Evolutionary conservation across 2,888 invertebrate genomes (phyloP).

Genomic region (Tryphoninae sp.): DNA sequence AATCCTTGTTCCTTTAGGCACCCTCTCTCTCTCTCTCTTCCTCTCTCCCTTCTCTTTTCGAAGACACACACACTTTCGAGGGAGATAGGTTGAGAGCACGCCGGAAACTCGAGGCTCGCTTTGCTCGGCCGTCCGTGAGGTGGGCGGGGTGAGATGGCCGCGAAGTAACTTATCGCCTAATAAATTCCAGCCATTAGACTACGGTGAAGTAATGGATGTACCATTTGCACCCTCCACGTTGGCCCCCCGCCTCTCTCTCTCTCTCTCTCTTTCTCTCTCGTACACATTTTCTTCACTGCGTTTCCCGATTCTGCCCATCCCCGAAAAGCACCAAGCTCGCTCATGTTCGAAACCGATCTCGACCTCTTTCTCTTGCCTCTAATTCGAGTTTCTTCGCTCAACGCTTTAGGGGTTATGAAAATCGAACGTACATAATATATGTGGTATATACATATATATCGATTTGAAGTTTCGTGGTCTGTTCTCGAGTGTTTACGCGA

Average conservation of each 20-base stretch:
- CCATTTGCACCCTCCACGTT: constrained; percentile 74
- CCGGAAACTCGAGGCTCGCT: constrained; percentile 71
- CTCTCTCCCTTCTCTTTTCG: constrained; percentile 27
- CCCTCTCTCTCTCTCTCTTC: constrained; percentile 21
- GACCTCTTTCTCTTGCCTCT: constrained; percentile 9
- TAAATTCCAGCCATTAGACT: constrained; percentile 77
- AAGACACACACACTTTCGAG: constrained; percentile 44
- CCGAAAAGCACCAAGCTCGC: constrained; percentile 45
- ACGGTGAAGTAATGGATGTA: constrained; percentile 76
- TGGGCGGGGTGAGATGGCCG: constrained; percentile 68
- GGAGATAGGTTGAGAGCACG: constrained; percentile 54
- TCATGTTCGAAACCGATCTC: constrained; percentile 48
- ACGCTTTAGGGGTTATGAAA: constrained; percentile 23
- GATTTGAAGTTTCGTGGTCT: constrained; percentile 58
- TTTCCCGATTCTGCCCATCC: constrained; percentile 33
- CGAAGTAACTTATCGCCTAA: constrained; percentile 77
- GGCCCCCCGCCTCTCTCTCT: constrained; percentile 29
- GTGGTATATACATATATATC: constrained; percentile 36
- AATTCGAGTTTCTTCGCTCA: constrained; percentile 45
- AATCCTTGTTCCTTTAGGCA: constrained; percentile 26
- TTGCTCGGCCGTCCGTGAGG: constrained; percentile 70
- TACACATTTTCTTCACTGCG: constrained; percentile 27
- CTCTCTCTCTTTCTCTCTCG: constrained; percentile 51
- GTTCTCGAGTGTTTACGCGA: constrained; percentile 58
- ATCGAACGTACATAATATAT: constrained; percentile 21